These are phyloP conservation scores for Indicator maculatus DNA, from an alignment of 2,113 vertebrate genomes.

Conservation along the genomic window DNA sequence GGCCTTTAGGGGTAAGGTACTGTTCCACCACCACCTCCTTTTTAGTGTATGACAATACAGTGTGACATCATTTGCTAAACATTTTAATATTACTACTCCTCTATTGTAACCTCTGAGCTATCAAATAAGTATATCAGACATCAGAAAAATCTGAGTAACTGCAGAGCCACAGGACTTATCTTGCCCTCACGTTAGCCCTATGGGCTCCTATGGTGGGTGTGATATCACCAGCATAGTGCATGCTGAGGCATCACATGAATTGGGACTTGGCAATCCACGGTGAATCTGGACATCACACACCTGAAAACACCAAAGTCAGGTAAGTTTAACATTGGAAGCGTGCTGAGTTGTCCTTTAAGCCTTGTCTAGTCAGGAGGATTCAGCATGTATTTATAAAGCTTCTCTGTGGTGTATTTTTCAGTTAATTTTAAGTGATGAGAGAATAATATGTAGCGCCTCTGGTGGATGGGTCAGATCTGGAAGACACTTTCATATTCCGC, in stretches of 20 bases:
- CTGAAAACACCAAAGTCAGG: constrained; percentile 59
- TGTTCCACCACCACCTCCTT: constrained; percentile 68
- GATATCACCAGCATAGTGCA: constrained; percentile 59
- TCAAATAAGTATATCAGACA: constrained; percentile 40
- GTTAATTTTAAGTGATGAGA: constrained; percentile 22
- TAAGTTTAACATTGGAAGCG: constrained; percentile 43
- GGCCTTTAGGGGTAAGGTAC: constrained; percentile 62
- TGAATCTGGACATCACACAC: constrained; percentile 72
- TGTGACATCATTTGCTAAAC: constrained; percentile 45
- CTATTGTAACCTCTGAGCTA: constrained; percentile 16
- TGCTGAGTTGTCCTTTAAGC: constrained; percentile 55
- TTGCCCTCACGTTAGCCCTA: constrained; percentile 48
- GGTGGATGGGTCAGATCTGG: constrained; percentile 17
- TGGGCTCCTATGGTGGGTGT: constrained; percentile 59
- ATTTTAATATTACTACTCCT: constrained; percentile 39
- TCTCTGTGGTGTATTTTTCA: not conserved
- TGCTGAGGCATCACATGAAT: constrained; percentile 59
- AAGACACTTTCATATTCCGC: not conserved
- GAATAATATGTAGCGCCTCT: not conserved
- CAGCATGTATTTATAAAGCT: constrained; percentile 28
- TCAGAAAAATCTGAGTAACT: constrained; percentile 16
- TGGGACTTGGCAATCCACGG: constrained; percentile 68
- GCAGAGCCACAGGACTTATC: constrained; percentile 29
- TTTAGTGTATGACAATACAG: constrained; percentile 48
- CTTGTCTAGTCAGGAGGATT: constrained; percentile 38